Percentiles rank a stretch among this genome's conserved stretches.
phyloP scores from a whole-genome alignment of 2,888 invertebrate genomes.

The Drosophila bunnanda region DNA sequence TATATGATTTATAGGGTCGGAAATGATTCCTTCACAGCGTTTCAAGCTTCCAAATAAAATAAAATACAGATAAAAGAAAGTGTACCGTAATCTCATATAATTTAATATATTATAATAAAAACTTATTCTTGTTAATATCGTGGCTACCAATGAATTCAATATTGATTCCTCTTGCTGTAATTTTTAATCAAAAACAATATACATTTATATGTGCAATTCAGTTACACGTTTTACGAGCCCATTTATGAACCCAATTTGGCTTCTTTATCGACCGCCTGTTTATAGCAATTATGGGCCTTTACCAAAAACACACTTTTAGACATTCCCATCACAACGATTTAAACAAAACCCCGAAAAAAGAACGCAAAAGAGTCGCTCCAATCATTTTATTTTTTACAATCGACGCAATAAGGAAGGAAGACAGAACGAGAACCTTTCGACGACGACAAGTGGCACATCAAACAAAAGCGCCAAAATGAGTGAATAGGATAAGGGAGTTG shows the following conservation, averaged over 20 bases:
- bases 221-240: conserved; percentile 30
- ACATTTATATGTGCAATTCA: conserved; percentile 4
- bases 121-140: too few species aligned
- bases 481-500: conserved; percentile 29
- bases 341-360: not conserved
- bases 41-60: too few species aligned
- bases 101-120: not conserved
- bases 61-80: too few species aligned
- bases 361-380: conserved; percentile 1
- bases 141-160: not conserved
- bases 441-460: conserved; percentile 68
- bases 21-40: too few species aligned
- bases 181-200: conserved; percentile 6
- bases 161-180: not conserved
- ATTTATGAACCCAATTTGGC: conserved; percentile 30
- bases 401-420: conserved; percentile 29
- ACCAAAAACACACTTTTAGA: conserved; percentile 10
- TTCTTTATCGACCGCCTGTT: conserved; percentile 24
- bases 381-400: not conserved
- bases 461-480: conserved; percentile 72
- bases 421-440: conserved; percentile 8
- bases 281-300: conserved; percentile 14
- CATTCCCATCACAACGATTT: conserved; percentile 15
- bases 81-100: too few species aligned
- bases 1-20: too few species aligned